Evolutionary conservation across 2,113 vertebrate species (phyloP).

Genomic region (Caranx melampygus): DNA sequence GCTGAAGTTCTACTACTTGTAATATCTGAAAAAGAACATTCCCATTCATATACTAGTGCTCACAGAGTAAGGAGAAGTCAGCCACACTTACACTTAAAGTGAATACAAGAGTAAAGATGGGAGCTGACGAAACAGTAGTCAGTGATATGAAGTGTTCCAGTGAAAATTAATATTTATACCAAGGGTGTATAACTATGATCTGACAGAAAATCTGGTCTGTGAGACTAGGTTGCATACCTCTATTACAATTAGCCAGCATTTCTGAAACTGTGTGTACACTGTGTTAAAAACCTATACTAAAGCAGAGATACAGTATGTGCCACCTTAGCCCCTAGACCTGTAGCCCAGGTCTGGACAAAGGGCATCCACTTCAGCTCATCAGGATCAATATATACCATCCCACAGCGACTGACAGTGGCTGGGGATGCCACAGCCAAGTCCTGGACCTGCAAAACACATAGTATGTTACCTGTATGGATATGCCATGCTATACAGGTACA

Average conservation of each 20-base stretch:
- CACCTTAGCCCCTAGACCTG: conserved; percentile 80
- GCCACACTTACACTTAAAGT: not conserved
- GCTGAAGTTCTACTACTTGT: not conserved
- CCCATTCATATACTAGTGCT: not conserved
- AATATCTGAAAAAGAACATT: conserved; percentile 13
- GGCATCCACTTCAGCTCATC: conserved; percentile 92
- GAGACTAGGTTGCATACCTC: not conserved
- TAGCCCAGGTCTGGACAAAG: conserved; percentile 89
- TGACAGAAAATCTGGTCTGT: not conserved
- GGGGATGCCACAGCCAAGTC: conserved; percentile 90
- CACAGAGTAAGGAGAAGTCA: conserved; percentile 18
- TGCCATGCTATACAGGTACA: not conserved
- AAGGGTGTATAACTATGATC: not conserved
- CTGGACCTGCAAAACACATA: conserved; percentile 83
- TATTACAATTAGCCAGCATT: not conserved
- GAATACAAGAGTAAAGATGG: not conserved
- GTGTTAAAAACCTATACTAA: not conserved
- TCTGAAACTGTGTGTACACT: not conserved
- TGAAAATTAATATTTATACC: not conserved
- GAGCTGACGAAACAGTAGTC: not conserved
- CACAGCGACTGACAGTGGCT: conserved; percentile 91
- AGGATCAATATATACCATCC: conserved; percentile 91
- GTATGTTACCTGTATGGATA: not conserved
- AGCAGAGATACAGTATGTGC: not conserved
- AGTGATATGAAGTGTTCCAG: not conserved